phyloP scores from a whole-genome alignment of 2,888 invertebrate species.

The Cataglyphis rosenhaueri region DNA sequence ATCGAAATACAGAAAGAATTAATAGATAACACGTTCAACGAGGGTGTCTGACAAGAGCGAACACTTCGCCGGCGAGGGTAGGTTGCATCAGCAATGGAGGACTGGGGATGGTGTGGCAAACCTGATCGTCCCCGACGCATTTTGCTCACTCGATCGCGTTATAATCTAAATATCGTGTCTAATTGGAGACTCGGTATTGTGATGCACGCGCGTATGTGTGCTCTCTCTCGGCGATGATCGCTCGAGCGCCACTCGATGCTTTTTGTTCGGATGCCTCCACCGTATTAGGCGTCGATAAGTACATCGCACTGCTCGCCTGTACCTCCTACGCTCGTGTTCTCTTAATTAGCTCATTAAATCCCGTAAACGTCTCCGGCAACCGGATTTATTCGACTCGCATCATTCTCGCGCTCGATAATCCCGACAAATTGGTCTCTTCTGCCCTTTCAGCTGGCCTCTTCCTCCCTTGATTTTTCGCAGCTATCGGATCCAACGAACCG shows the following conservation, averaged over 20 bases:
- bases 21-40: conserved; percentile 41
- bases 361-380: conserved; percentile 69
- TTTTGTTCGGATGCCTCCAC: conserved; percentile 76
- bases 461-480: conserved; percentile 68
- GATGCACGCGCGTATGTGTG: conserved; percentile 60
- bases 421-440: conserved; percentile 71
- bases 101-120: conserved; percentile 55
- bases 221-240: conserved; percentile 75
- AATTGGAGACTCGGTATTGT: conserved; percentile 84
- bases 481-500: conserved; percentile 53
- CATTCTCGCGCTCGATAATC: conserved; percentile 54
- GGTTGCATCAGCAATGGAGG: conserved; percentile 42
- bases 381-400: conserved; percentile 46
- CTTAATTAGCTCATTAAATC: conserved; percentile 82
- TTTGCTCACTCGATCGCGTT: conserved; percentile 71
- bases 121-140: conserved; percentile 77
- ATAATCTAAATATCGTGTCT: conserved; percentile 85
- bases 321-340: conserved; percentile 61
- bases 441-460: conserved; percentile 60
- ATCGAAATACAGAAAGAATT: conserved; percentile 24
- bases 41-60: conserved; percentile 70
- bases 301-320: conserved; percentile 58
- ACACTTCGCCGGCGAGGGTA: conserved; percentile 60
- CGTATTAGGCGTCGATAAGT: conserved; percentile 71
- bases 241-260: conserved; percentile 76